A percentile compares a stretch with the other conserved stretches of the same genome.
These are phyloP conservation scores for Acleris cristana DNA, from an alignment of 2,888 invertebrate species.

Conservation along the genomic window DNA sequence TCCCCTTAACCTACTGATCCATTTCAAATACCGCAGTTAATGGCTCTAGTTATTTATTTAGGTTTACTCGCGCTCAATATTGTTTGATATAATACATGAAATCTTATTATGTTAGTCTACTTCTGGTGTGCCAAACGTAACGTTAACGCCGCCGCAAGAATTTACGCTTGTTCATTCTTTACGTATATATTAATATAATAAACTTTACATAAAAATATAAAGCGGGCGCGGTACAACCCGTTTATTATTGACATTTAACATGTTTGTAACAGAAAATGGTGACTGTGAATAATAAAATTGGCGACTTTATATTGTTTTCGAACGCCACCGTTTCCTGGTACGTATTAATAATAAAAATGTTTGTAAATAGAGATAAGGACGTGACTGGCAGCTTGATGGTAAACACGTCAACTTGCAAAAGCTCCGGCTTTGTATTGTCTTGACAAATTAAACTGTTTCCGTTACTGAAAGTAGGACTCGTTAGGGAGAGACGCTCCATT, in stretches of 20 bases:
- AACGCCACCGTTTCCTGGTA: no score
- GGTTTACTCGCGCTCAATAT: slow-evolving; percentile 43
- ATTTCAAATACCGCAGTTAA: slow-evolving; percentile 47
- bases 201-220: slow-evolving; percentile 6
- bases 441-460: slow-evolving; percentile 18
- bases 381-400: slow-evolving; percentile 1
- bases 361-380: slow-evolving; percentile 12
- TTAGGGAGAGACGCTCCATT: slow-evolving; percentile 1
- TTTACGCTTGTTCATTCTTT: slow-evolving; percentile 23
- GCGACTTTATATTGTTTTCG: no score
- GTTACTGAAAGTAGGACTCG: slow-evolving; percentile 7
- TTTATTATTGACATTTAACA: background rate
- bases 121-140: slow-evolving; percentile 26
- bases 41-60: slow-evolving; percentile 49
- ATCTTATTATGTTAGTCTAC: slow-evolving; percentile 29
- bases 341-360: background rate
- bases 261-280: background rate
- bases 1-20: slow-evolving; percentile 52
- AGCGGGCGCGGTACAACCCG: slow-evolving; percentile 7
- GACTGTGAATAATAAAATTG: background rate
- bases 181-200: background rate
- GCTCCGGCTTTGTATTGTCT: slow-evolving; percentile 1
- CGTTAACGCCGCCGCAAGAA: slow-evolving; percentile 7
- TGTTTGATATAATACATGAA: slow-evolving; percentile 38
- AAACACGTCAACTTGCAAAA: background rate